A percentile compares a stretch with the other conserved stretches of the same genome.
phyloP scores from a whole-genome alignment of 2,888 invertebrate genomes.

The Cyclophora punctaria region DNA sequence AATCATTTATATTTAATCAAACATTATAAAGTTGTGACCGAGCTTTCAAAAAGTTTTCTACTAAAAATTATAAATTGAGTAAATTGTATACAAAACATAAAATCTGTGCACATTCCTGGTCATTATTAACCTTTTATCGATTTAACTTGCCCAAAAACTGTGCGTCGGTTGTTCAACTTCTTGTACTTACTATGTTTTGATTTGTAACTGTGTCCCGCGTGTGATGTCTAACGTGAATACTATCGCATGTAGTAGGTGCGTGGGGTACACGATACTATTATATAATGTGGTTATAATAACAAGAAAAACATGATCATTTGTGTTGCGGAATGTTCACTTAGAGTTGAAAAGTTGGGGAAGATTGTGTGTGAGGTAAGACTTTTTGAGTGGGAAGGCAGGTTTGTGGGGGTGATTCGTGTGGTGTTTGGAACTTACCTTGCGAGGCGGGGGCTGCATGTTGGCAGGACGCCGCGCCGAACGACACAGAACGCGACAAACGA shows the following conservation, averaged over 20 bases:
- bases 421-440: constrained; percentile 79
- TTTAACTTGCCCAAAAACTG: constrained; percentile 15
- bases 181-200: background rate
- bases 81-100: too few species aligned
- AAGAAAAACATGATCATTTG: constrained; percentile 3
- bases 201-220: background rate
- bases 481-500: constrained; percentile 16
- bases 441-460: constrained; percentile 89
- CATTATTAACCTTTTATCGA: constrained; percentile 17
- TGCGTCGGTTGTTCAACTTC: background rate
- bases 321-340: background rate
- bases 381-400: constrained; percentile 1
- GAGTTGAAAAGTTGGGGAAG: background rate
- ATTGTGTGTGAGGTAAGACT: background rate
- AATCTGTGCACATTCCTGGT: background rate
- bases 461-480: constrained; percentile 20
- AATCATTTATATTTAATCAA: too few species aligned
- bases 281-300: constrained; percentile 12
- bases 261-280: constrained; percentile 1
- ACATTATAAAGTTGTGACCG: too few species aligned
- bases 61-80: too few species aligned
- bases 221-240: background rate
- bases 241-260: background rate
- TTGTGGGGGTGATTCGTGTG: constrained; percentile 1
- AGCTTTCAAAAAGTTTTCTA: too few species aligned